Base-by-base conservation (phyloP, 1,140 invertebrate species). In the Cataglyphis hispanica region DNA sequence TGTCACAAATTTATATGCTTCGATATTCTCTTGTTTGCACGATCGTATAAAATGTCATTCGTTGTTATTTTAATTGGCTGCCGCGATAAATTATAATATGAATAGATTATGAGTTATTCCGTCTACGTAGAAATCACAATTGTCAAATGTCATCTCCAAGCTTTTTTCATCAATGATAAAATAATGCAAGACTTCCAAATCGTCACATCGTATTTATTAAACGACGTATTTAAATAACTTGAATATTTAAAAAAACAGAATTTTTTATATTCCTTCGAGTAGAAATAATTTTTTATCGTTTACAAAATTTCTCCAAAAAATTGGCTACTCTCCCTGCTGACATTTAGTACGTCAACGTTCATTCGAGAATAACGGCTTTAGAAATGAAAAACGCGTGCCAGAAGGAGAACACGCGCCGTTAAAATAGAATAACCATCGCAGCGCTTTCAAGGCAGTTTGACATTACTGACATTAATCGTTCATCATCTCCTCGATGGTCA, bases 381-480 rank as follows among this genome's bases (percentile, higher is more conserved):
- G 25, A 72, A 60, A 83, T 60, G 67, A 81, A 40, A 56, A 58
- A 34, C 66, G 5, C 46, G 67, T 60, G 37, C 22, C 37, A 16
- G 34, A 22, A 11, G n/a, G 31, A 22, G 22, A 81, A 19, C 50
- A 69, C n/a, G 25, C 50, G 25, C 27, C 53, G 6, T 50, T 46
- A 72, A 83, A 83, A 83, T 56, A 53, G 40, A 67, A 83, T 72
- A 72, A 72, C 66, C 19, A 72, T 83, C 37, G 69, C n/a, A n/a
- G 10, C n/a, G 31, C 63, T 80, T 80, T 40, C 34, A 50, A 69
- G 31, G 16, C 64, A 3, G 40, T 56, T 56, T 43, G n/a, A 72
- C 67, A 72, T 83, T 83, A 83, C 25, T 61, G 67, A 72, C 53
- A n/a, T 83, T 83, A 83, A 83, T 60, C 78, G 78, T 60, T 72